Evolutionary conservation across 2,113 vertebrate genomes (phyloP), one percentile per base, ranked within the genome.

Genomic region (Hipposideros armiger): DNA sequence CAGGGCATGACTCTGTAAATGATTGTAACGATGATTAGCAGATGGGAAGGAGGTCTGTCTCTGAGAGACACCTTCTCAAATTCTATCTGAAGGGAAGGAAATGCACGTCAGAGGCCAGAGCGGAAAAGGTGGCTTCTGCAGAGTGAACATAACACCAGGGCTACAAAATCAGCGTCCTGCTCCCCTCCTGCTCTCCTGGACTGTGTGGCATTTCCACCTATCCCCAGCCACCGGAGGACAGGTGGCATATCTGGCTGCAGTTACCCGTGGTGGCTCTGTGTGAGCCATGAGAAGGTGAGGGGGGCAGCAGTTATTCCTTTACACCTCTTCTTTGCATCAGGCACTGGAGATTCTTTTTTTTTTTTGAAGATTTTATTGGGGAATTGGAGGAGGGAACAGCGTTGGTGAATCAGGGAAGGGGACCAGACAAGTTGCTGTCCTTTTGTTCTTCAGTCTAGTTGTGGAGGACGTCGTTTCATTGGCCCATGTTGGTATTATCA

Each of bases 201-300:
- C 14, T 30, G 2, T 1, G 15, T 7, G 11, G 16, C 60, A 0
- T 22, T 32, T 17, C 52, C n/a, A 2, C 10, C 2, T 4, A 4
- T 7, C 9, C 62, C 11, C 3, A 4, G 62, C 9, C 32, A 5
- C 1, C 26, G 84, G 8, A 24, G 42, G 17, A 26, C 19, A 19
- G 24, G 5, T 0, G 15, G 28, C 10, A 0, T 7, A 47, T 26
- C 19, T 30, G 2, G 9, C 45, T 67, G 67, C 69, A 32, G 5
- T 14, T 20, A 54, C 20, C 8, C 30, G 40, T 4, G 24, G 30
- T 87, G 54, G 97, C 69, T 87, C 86, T 36, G 42, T 88, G 58
- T 11, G 97, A 58, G 28, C 50, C 2, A 26, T n/a, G 86, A 95
- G 81, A 92, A 77, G 90, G 78, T 30, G 58, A 76, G 0, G 0